These are phyloP conservation scores for Drosophila meridiana DNA, from an alignment of 2,888 invertebrate genomes.

Conservation along the genomic window DNA sequence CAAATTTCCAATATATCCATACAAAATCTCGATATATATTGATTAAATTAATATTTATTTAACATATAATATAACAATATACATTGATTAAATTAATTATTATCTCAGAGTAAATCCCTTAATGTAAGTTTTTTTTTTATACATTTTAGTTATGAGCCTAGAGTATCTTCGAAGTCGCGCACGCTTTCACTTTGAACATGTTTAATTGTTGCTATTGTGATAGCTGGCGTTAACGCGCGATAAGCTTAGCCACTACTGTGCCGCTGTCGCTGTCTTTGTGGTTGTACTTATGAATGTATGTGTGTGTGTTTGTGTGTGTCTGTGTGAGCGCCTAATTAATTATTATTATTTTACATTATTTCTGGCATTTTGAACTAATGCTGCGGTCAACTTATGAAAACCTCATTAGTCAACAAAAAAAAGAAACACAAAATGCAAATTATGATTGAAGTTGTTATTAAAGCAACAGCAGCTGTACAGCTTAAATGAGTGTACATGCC, in stretches of 20 bases:
- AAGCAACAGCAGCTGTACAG: background rate
- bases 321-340: slow-evolving; percentile 62
- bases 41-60: background rate
- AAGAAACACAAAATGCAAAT: slow-evolving; percentile 35
- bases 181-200: background rate
- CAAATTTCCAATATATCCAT: no score
- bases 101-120: no score
- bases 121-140: no score
- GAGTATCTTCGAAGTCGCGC: slow-evolving; percentile 23
- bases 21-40: background rate
- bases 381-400: slow-evolving; percentile 42
- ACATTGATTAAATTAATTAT: no score
- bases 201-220: slow-evolving; percentile 23
- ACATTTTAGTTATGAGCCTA: background rate
- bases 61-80: no score
- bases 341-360: slow-evolving; percentile 55
- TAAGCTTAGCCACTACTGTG: slow-evolving; percentile 46
- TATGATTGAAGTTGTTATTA: slow-evolving; percentile 5
- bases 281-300: background rate
- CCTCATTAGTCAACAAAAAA: slow-evolving; percentile 35
- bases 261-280: background rate
- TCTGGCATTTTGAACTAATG: slow-evolving; percentile 8
- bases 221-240: slow-evolving; percentile 45
- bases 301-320: slow-evolving; percentile 2
- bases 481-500: background rate